A percentile compares a stretch with the other conserved stretches of the same genome.
Conservation (phyloP, 2,888 invertebrate species). For the Luperina testacea region DNA sequence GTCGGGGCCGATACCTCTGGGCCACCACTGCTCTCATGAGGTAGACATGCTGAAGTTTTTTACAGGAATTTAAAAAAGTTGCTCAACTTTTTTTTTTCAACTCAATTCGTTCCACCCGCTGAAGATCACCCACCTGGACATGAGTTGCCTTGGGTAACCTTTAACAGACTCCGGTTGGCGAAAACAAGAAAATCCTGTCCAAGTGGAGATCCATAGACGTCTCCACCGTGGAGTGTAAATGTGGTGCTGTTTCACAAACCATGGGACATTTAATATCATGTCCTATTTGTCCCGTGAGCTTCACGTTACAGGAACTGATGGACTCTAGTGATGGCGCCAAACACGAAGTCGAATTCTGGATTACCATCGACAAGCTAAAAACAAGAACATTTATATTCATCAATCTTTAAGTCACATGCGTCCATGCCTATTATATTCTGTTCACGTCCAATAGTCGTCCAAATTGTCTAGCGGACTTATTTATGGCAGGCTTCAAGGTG, state of each 20-base stretch:
- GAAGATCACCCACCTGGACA: too few relatives aligned
- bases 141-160: too few relatives aligned
- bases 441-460: slow-evolving; percentile 15
- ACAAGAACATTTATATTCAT: background rate
- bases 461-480: slow-evolving; percentile 14
- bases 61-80: too few relatives aligned
- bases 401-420: background rate
- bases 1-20: too few relatives aligned
- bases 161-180: background rate
- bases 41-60: too few relatives aligned
- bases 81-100: too few relatives aligned
- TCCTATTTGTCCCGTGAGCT: background rate
- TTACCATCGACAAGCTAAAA: background rate
- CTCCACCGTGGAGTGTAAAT: background rate
- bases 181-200: background rate
- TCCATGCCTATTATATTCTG: background rate
- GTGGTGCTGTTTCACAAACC: background rate
- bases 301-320: background rate
- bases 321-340: background rate
- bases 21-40: too few relatives aligned
- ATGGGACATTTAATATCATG: background rate
- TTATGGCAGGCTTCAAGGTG: slow-evolving; percentile 36
- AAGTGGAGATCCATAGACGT: background rate
- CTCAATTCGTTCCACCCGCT: too few relatives aligned
- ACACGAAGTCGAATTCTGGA: background rate